Percentiles rank a stretch among this genome's conserved stretches.
Conservation (phyloP, 2,113 vertebrate genomes). For the Tragelaphus strepsiceros region DNA sequence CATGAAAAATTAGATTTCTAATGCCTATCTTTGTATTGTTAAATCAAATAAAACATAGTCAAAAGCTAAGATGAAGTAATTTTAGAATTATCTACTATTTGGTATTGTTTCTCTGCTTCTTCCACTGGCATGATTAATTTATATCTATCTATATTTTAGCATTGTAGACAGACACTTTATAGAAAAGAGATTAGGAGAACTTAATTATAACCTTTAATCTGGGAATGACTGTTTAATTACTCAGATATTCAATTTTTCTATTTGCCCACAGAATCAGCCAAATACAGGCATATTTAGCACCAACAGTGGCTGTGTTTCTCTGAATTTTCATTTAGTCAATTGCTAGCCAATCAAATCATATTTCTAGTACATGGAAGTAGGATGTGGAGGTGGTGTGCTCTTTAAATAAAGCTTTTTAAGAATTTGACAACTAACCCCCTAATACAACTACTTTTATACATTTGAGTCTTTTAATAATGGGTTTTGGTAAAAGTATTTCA, state of each 20-base stretch:
- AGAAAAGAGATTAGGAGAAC: neutral
- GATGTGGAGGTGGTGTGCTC: neutral
- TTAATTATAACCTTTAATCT: conserved; percentile 30
- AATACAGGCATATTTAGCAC: neutral
- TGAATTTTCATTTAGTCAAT: conserved; percentile 38
- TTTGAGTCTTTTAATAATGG: conserved; percentile 27
- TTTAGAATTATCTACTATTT: neutral
- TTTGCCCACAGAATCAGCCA: neutral
- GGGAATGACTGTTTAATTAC: conserved; percentile 14
- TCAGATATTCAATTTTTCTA: conserved; percentile 25
- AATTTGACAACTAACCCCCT: conserved; percentile 6
- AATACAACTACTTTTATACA: conserved; percentile 27
- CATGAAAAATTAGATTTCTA: conserved; percentile 6
- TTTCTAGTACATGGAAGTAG: neutral
- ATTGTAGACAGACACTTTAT: neutral
- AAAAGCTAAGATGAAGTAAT: neutral
- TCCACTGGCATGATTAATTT: neutral
- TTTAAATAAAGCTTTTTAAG: neutral
- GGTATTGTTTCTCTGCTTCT: neutral
- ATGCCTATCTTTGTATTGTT: neutral
- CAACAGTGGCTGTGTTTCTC: neutral
- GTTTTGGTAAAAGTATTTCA: conserved; percentile 15
- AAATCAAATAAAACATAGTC: conserved; percentile 22
- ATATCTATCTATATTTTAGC: neutral
- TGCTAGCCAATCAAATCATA: conserved; percentile 36